Conservation (phyloP, 2,888 invertebrate species). For the Deilephila elpenor region DNA sequence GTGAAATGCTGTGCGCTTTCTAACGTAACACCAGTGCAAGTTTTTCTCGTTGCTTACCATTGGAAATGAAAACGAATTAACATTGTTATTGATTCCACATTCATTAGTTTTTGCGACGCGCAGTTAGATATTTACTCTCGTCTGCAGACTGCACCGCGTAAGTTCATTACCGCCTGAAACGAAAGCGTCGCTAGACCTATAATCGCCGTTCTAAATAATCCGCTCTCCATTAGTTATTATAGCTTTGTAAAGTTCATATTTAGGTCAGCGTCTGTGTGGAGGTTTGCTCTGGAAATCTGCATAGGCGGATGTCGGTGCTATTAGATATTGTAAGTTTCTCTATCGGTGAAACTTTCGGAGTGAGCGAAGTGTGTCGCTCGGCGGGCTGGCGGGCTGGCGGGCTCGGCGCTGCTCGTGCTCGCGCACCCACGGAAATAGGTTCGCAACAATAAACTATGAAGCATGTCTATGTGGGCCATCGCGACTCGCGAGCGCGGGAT, state of each 20-base stretch:
- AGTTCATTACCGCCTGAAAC: constrained; percentile 2
- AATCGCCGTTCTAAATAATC: constrained; percentile 54
- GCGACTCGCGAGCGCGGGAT: constrained; percentile 67
- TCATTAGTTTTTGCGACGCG: not conserved
- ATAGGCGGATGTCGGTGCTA: constrained; percentile 82
- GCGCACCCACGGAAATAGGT: constrained; percentile 81
- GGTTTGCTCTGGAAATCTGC: constrained; percentile 82
- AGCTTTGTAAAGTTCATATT: constrained; percentile 69
- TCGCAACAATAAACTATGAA: constrained; percentile 77
- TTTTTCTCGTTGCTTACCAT: constrained; percentile 74
- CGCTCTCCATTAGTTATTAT: constrained; percentile 62
- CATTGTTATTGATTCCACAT: constrained; percentile 42
- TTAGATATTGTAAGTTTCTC: constrained; percentile 82
- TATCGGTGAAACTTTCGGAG: constrained; percentile 81
- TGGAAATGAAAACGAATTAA: constrained; percentile 79
- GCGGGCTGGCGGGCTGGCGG: constrained; percentile 42
- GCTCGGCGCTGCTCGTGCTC: constrained; percentile 62
- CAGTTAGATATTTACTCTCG: not conserved
- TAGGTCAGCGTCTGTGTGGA: constrained; percentile 73
- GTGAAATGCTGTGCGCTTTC: constrained; percentile 82
- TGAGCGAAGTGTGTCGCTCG: constrained; percentile 75
- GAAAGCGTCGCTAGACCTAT: constrained; percentile 40
- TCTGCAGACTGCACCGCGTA: not conserved
- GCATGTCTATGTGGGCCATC: constrained; percentile 81
- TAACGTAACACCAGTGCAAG: constrained; percentile 81